Evolutionary conservation across 1,140 invertebrate genomes (phyloP), one percentile per base, ranked within the genome.

Genomic region (Helicoverpa zea): DNA sequence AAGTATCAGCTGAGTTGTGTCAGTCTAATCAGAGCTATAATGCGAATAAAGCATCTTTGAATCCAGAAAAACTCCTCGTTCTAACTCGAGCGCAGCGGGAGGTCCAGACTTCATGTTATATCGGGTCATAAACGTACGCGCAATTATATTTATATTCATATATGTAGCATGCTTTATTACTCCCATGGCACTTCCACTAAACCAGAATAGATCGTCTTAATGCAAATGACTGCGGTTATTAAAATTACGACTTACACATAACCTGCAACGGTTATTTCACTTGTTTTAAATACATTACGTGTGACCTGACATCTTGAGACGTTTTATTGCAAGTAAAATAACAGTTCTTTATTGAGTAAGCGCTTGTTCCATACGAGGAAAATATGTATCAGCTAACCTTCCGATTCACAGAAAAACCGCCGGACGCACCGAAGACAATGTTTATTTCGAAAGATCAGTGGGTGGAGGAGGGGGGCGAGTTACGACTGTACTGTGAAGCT

Each of bases 401-500:
- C 78, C 77, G 47, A 84, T 92, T 93, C 94, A 82, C 95, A 96
- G 96, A 96, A 89, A 96, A 96, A 88, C 89, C 95, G 51, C 95
- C 96, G 9, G 95, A 96, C 83, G 90, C 94, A 30, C 96, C 96
- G 47, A 92, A 94, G 92, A 94, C 94, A 61, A 96, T 96, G 84
- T 96, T 95, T 90, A 93, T 95, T 52, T 96, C 96, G 14, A 88
- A 92, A 81, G 94, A 96, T 87, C 94, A 95, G 87, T 94, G 95
- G 92, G 92, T 95, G 68, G 92, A 94, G 56, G 91, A 96, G 56
- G 97, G 96, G 9, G 95, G 95, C 66, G 91, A 95, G 11, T 94
- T 96, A 12, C 95, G 97, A 81, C 93, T 97, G 30, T 97, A 97
- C 92, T 97, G 97, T 92, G 97, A 97, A 93, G 97, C 97, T 77